Base-by-base conservation (phyloP, 2,888 invertebrate genomes). In the Pachymerium ferrugineum region DNA sequence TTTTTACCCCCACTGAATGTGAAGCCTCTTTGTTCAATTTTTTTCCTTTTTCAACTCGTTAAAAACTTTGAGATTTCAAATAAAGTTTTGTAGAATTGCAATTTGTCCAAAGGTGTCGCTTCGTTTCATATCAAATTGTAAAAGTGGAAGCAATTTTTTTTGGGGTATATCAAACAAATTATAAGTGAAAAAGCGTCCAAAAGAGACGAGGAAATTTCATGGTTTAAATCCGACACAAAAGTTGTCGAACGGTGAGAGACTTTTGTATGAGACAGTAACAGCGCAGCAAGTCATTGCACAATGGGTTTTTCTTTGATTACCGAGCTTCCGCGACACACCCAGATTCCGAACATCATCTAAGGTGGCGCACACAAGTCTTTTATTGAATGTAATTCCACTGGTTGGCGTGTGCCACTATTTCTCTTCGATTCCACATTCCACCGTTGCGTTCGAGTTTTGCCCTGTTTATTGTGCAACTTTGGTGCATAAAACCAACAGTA, bases 391-490 rank as follows among this genome's bases (percentile, higher is more conserved):
- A 70, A 70, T 70, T 70, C 31, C 30, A 33, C 31, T 22, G 47
- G 47, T 10, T 6, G 22, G 22, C 22, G 70, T 30, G 31, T 70
- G 31, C 31, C 70, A 70, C 5, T 70, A 31, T 31, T 33, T 70
- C 31, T 30, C 33, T 70, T 70, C 70, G 70, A 70, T 70, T 70
- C 70, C 8, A 19, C 70, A 70, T 70, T 70, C 33, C 30, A 14
- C 29, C 31, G 33, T 16, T 33, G 70, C 3, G n/a, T 31, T 14
- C n/a, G 31, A 70, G 35, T 33, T 70, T 70, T 70, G 29, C 12
- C 70, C 16, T 35, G 70, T 70, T 70, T 70, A 70, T 70, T 70
- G 70, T 35, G 70, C 31, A 35, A 70, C 25, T 47, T 47, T 47
- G 70, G 31, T 1, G 33, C 31, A 33, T 33, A 70, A 70, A 70